phyloP scores from a whole-genome alignment of 2,113 vertebrate genomes.

The Eubucco bourcierii region DNA sequence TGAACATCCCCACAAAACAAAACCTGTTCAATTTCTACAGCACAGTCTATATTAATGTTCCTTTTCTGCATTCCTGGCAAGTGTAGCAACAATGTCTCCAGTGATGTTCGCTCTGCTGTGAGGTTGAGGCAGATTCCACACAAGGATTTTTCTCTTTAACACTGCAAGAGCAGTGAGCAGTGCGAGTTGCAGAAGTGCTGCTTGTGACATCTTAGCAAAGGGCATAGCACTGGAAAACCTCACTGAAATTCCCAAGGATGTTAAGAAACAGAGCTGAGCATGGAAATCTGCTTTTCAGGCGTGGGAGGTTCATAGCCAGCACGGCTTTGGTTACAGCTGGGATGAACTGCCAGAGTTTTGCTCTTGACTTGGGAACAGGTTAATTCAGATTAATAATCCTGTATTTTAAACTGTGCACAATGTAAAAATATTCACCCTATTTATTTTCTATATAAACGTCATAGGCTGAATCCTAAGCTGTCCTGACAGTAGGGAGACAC shows the following conservation, averaged over 20 bases:
- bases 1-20: neutral
- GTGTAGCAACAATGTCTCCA: neutral
- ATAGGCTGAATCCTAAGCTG: neutral
- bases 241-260: neutral
- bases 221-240: neutral
- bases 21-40: neutral
- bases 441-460: neutral
- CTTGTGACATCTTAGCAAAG: neutral
- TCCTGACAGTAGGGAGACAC: neutral
- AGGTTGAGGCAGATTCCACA: neutral
- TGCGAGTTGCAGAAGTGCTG: neutral
- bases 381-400: neutral
- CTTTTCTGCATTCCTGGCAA: neutral
- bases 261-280: neutral
- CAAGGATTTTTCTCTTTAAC: neutral
- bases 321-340: neutral
- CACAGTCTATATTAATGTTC: neutral
- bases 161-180: neutral
- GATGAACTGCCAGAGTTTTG: neutral
- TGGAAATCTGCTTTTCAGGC: neutral
- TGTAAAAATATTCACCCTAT: neutral
- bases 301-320: neutral
- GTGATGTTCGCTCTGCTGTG: neutral
- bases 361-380: neutral
- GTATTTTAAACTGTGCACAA: neutral